Conservation (phyloP, 2,113 vertebrate species). For the Myiozetetes cayanensis region DNA sequence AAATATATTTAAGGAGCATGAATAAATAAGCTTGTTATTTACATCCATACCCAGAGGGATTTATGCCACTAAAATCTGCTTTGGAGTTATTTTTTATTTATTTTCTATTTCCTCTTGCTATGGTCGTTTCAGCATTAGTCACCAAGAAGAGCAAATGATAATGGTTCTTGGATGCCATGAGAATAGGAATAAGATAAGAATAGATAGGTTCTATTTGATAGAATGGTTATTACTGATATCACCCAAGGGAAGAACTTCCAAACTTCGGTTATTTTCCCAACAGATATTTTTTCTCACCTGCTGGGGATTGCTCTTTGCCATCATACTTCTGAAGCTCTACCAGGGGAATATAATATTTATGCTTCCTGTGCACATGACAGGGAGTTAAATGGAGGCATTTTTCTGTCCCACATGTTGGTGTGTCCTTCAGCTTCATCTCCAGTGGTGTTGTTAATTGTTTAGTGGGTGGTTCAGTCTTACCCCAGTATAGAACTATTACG, state of each 20-base stretch:
- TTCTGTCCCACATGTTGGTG: neutral
- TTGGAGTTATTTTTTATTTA: neutral
- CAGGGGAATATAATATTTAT: neutral
- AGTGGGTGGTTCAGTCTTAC: neutral
- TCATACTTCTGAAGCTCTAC: neutral
- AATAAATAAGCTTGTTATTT: neutral
- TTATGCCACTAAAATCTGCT: neutral
- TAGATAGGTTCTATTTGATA: neutral
- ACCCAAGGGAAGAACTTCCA: neutral
- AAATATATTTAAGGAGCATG: neutral
- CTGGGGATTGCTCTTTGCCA: neutral
- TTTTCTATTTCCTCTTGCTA: neutral
- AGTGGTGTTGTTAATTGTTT: neutral
- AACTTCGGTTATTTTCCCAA: slow-evolving; percentile 18
- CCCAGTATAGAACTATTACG: neutral
- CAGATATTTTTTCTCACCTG: neutral
- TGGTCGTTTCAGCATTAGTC: neutral
- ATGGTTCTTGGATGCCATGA: neutral
- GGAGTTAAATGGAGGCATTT: neutral
- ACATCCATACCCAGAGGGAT: neutral
- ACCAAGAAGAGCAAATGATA: neutral
- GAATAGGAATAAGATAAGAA: neutral
- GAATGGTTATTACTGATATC: neutral
- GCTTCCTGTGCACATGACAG: neutral
- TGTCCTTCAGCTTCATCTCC: neutral